These are phyloP conservation scores for Spheniscus humboldti DNA, from an alignment of 2,797 vertebrate genomes.

Conservation along the genomic window DNA sequence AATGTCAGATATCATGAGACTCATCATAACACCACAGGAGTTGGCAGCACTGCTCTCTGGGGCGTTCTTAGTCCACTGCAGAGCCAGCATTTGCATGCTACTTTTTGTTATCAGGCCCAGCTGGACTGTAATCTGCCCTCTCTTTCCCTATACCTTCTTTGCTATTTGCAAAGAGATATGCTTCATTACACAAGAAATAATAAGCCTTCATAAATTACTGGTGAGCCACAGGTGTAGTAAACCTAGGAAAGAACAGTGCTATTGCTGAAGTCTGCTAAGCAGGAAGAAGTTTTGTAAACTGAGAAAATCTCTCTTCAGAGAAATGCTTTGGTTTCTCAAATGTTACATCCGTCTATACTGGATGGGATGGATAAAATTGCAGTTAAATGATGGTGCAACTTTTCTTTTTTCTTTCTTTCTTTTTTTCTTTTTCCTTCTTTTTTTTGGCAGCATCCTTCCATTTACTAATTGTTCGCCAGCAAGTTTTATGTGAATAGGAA, in stretches of 20 bases:
- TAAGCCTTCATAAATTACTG: conserved; percentile 15
- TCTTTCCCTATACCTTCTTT: neutral
- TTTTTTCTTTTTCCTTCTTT: too few species aligned
- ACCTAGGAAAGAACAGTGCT: neutral
- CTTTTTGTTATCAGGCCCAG: neutral
- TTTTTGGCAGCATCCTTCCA: neutral
- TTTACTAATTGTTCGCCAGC: neutral
- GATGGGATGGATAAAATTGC: neutral
- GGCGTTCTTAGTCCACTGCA: neutral
- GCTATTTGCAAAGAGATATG: neutral
- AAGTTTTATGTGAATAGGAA: conserved; percentile 32
- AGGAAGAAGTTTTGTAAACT: conserved; percentile 8
- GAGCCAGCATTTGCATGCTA: neutral
- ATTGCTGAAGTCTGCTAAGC: conserved; percentile 23
- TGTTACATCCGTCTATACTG: neutral
- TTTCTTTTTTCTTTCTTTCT: neutral
- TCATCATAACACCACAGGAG: neutral
- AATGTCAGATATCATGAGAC: neutral
- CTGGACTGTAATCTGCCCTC: neutral
- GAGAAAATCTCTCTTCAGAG: neutral
- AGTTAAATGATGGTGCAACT: neutral
- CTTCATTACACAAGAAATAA: conserved; percentile 15
- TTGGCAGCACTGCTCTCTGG: neutral
- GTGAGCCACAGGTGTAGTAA: neutral
- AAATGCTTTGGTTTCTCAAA: neutral